phyloP scores from a whole-genome alignment of 2,113 vertebrate species.

The Anarhynchus alexandrinus region DNA sequence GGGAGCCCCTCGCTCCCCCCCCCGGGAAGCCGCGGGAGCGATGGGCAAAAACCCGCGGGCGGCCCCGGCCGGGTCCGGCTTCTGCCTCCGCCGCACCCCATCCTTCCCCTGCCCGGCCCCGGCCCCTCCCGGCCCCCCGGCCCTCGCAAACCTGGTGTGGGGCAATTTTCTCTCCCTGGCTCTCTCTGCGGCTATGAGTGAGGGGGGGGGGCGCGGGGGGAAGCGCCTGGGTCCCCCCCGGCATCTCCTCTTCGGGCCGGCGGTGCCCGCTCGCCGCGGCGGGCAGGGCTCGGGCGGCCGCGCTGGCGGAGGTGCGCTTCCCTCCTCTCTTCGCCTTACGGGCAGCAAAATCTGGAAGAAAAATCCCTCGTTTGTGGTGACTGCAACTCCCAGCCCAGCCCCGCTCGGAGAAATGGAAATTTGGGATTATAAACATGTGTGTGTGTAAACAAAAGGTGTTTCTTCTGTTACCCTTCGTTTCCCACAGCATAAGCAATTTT shows the following conservation, averaged over 20 bases:
- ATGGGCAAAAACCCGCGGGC: neutral
- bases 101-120: neutral
- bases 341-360: slow-evolving; percentile 49
- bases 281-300: neutral
- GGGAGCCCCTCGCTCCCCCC: neutral
- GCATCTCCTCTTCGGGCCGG: slow-evolving; percentile 9
- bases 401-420: slow-evolving; percentile 73
- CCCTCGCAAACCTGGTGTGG: slow-evolving; percentile 55
- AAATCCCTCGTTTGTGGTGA: slow-evolving; percentile 70
- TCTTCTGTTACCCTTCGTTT: slow-evolving; percentile 78
- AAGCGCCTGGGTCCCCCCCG: neutral
- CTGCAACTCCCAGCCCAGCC: slow-evolving; percentile 57
- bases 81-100: neutral
- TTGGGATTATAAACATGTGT: slow-evolving; percentile 72
- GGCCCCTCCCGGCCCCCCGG: neutral
- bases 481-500: slow-evolving; percentile 80
- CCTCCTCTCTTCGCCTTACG: slow-evolving; percentile 17
- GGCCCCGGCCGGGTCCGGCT: neutral
- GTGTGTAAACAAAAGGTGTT: slow-evolving; percentile 80
- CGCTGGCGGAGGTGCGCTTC: neutral
- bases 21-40: neutral
- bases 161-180: slow-evolving; percentile 13
- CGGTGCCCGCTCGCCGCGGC: slow-evolving; percentile 8
- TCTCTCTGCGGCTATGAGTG: neutral
- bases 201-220: neutral